Conservation (phyloP, 2,797 vertebrate species). For the Clarias platycephalus region DNA sequence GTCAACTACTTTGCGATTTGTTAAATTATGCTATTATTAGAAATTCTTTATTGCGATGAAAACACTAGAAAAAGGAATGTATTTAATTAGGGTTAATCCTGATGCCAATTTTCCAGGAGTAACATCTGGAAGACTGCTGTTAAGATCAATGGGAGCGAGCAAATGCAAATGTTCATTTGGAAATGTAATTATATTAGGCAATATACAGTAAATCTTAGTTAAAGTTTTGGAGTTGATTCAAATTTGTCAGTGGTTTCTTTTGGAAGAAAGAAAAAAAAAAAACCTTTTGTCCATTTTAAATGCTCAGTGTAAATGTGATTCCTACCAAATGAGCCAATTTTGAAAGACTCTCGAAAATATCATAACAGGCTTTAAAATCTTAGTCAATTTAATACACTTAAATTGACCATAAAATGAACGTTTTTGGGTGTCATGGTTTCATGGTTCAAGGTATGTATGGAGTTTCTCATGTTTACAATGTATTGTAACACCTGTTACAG, state of each 20-base stretch:
- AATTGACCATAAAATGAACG: background rate
- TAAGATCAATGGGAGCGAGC: background rate
- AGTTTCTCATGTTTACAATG: too few relatives aligned
- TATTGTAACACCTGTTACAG: background rate
- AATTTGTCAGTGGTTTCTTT: background rate
- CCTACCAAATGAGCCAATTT: background rate
- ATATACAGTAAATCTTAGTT: background rate
- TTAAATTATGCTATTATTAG: background rate
- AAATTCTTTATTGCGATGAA: background rate
- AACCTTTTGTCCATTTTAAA: background rate
- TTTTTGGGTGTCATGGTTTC: background rate
- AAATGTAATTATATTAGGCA: background rate
- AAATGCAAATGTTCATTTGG: constrained; percentile 4
- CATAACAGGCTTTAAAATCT: background rate
- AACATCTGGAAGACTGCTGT: constrained; percentile 36
- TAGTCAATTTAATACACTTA: background rate
- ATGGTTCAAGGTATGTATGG: background rate
- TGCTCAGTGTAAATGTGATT: background rate
- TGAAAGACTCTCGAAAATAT: background rate
- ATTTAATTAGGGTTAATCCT: constrained; percentile 44
- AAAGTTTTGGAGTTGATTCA: background rate
- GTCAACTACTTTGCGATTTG: background rate
- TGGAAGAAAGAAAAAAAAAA: background rate
- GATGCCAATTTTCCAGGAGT: constrained; percentile 40
- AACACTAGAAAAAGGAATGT: background rate